These are phyloP conservation scores for Trichoplusia ni DNA, from an alignment of 1,140 invertebrate genomes.

Conservation along the genomic window DNA sequence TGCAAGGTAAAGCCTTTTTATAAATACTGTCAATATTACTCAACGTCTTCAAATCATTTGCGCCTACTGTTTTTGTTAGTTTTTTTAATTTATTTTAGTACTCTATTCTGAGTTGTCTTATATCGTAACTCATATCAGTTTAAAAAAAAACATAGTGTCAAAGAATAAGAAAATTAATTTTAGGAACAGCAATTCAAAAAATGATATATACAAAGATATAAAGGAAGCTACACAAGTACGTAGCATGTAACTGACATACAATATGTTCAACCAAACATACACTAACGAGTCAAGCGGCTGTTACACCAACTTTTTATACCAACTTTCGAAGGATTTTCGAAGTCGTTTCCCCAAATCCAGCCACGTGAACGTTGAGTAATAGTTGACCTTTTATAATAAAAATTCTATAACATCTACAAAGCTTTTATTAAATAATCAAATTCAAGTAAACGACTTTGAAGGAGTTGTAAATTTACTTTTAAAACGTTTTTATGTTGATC, in stretches of 20 bases:
- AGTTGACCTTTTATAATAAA: constrained; percentile 27
- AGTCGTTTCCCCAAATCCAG: constrained; percentile 36
- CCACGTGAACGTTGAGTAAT: constrained; percentile 26
- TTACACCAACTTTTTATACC: constrained; percentile 40
- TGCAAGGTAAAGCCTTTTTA: too few species aligned
- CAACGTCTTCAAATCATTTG: too few species aligned
- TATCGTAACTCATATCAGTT: too few species aligned
- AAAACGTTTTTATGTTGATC: constrained; percentile 5
- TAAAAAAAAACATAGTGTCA: too few species aligned
- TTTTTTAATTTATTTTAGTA: too few species aligned
- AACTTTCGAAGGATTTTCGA: constrained; percentile 26
- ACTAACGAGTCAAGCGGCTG: constrained; percentile 38
- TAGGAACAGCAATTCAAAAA: too few species aligned
- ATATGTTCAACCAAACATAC: constrained; percentile 6
- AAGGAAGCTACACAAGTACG: too few species aligned
- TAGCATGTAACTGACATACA: neutral
- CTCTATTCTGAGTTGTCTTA: too few species aligned
- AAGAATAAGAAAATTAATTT: too few species aligned
- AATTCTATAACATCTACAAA: neutral
- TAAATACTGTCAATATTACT: too few species aligned
- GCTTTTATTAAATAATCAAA: constrained; percentile 8
- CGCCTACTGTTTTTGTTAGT: too few species aligned
- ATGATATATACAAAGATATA: too few species aligned
- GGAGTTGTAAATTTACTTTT: neutral
- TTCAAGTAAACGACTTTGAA: neutral